Conservation (phyloP, 2,797 vertebrate species). For the Tangara arthus region DNA sequence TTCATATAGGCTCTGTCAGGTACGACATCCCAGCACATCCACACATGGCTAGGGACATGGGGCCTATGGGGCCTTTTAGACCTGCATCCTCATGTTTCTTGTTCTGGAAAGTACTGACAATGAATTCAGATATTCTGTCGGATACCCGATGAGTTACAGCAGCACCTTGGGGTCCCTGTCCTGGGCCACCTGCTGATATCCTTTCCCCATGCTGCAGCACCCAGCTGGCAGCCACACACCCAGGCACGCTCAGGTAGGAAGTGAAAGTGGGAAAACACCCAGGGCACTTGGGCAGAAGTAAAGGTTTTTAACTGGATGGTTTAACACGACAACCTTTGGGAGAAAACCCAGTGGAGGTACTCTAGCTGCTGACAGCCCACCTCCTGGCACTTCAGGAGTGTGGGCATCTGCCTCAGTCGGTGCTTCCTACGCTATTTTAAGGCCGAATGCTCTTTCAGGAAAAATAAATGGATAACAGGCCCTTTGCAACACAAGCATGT, state of each 20-base stretch:
- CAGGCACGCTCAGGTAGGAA: rapidly evolving
- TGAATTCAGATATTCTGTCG: not conserved
- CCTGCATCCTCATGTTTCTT: not conserved
- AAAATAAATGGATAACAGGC: not conserved
- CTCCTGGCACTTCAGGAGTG: not conserved
- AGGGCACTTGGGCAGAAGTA: rapidly evolving
- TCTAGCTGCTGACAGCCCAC: not conserved
- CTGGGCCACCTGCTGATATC: not conserved
- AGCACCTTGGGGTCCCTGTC: rapidly evolving
- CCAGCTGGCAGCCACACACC: not conserved
- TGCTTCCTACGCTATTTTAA: not conserved
- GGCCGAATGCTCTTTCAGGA: not conserved
- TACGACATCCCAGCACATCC: not conserved
- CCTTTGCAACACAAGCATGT: not conserved
- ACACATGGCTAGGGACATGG: not conserved
- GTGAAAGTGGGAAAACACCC: not conserved
- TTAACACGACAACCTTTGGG: not conserved
- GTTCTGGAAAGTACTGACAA: not conserved
- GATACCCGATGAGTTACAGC: rapidly evolving
- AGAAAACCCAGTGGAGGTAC: not conserved
- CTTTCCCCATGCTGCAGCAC: rapidly evolving
- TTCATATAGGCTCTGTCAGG: not conserved
- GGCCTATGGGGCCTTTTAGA: not conserved
- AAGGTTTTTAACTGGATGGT: not conserved
- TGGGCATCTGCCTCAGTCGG: rapidly evolving